These are phyloP conservation scores for Nibea albiflora DNA, from an alignment of 2,113 vertebrate species.

Conservation along the genomic window DNA sequence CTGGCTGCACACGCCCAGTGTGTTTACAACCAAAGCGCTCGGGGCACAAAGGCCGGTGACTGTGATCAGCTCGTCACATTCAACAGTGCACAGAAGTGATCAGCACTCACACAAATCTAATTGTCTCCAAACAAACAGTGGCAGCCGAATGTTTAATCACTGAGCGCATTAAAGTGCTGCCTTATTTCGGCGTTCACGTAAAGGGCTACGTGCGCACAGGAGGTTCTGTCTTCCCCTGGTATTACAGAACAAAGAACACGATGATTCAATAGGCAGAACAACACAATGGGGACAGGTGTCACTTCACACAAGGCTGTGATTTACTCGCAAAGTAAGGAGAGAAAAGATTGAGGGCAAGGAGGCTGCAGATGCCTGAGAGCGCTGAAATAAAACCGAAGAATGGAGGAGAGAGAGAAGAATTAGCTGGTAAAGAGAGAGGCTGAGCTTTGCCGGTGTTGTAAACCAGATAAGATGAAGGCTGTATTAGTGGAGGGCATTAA, in stretches of 20 bases:
- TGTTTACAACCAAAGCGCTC: conserved; percentile 28
- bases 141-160: background rate
- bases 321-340: background rate
- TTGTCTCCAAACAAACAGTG: background rate
- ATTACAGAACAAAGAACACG: conserved; percentile 28
- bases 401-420: background rate
- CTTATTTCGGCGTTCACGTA: background rate
- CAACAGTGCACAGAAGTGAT: background rate
- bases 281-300: conserved; percentile 30
- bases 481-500: background rate
- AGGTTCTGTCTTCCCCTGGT: background rate
- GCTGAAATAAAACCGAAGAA: background rate
- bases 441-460: background rate
- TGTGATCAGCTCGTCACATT: background rate
- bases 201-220: background rate
- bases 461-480: background rate
- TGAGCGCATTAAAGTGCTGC: background rate
- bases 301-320: conserved; percentile 34
- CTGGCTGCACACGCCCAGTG: conserved; percentile 6
- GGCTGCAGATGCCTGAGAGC: background rate
- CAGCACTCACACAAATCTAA: conserved; percentile 1
- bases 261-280: conserved; percentile 7
- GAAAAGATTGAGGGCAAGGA: background rate
- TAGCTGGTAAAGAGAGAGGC: background rate
- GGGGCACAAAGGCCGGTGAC: background rate